Evolutionary conservation across 2,888 invertebrate genomes (phyloP).

Genomic region (Idaea straminata): DNA sequence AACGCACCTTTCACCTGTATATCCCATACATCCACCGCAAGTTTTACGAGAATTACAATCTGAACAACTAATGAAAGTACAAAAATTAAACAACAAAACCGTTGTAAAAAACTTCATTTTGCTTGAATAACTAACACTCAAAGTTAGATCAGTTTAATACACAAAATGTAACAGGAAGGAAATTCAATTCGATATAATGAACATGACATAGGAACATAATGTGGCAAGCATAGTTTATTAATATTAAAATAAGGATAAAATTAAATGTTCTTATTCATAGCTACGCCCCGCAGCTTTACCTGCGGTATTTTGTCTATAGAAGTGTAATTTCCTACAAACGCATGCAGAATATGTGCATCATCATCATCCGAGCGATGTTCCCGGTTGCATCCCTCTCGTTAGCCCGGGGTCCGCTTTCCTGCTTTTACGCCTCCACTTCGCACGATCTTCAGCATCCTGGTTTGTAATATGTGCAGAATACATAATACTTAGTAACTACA

Average conservation of each 20-base stretch:
- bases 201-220: not conserved
- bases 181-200: not conserved
- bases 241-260: not conserved
- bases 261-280: too few relatives aligned
- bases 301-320: too few relatives aligned
- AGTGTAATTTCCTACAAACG: too few relatives aligned
- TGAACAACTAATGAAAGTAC: conserved; percentile 20
- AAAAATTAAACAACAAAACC: conserved; percentile 17
- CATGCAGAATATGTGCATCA: too few relatives aligned
- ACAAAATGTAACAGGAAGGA: conserved; percentile 6
- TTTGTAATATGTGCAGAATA: too few relatives aligned
- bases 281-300: too few relatives aligned
- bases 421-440: too few relatives aligned
- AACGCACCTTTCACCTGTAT: conserved; percentile 41
- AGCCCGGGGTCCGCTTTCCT: too few relatives aligned
- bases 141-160: conserved; percentile 3
- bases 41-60: conserved; percentile 32
- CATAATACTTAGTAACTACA: too few relatives aligned
- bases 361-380: too few relatives aligned
- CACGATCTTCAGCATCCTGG: too few relatives aligned
- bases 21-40: conserved; percentile 54
- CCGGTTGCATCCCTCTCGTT: too few relatives aligned
- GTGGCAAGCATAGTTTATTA: not conserved
- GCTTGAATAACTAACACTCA: conserved; percentile 5
- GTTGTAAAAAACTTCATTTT: conserved; percentile 19